Conservation (phyloP, 1,140 invertebrate species). For the Protaetia brevitarsis region DNA sequence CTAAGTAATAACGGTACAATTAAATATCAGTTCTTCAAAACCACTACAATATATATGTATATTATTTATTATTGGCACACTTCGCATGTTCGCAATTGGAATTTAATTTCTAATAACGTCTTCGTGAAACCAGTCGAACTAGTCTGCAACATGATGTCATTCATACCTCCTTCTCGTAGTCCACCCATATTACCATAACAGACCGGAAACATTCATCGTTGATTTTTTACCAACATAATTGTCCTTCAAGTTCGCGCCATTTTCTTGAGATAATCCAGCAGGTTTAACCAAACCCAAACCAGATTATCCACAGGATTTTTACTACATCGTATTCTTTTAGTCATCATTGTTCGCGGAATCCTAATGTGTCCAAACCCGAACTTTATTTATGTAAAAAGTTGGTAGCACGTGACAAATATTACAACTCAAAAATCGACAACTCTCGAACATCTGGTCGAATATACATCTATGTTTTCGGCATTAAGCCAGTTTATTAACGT, state of each 20-base stretch:
- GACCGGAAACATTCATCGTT: slow-evolving; percentile 26
- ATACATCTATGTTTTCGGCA: neutral
- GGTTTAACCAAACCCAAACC: slow-evolving; percentile 14
- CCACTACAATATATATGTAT: too few species aligned
- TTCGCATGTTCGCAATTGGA: too few species aligned
- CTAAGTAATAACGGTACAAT: too few species aligned
- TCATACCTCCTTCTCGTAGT: neutral
- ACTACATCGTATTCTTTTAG: neutral
- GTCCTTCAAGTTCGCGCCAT: slow-evolving; percentile 20
- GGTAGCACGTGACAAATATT: neutral
- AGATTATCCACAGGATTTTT: neutral
- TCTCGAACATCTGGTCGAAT: neutral
- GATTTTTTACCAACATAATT: slow-evolving; percentile 17
- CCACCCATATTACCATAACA: neutral
- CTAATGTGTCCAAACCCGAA: neutral
- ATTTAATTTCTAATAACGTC: slow-evolving; percentile 10
- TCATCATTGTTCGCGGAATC: neutral
- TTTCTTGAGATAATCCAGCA: neutral
- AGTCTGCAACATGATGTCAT: slow-evolving; percentile 23
- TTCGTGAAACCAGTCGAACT: slow-evolving; percentile 16
- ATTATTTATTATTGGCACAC: too few species aligned
- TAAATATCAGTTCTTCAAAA: too few species aligned
- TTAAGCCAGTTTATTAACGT: neutral
- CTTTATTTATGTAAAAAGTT: neutral
- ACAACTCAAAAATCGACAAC: neutral